Evolutionary conservation across 2,888 invertebrate species (phyloP), one percentile per base, ranked within the genome.

Genomic region (Troides helena): DNA sequence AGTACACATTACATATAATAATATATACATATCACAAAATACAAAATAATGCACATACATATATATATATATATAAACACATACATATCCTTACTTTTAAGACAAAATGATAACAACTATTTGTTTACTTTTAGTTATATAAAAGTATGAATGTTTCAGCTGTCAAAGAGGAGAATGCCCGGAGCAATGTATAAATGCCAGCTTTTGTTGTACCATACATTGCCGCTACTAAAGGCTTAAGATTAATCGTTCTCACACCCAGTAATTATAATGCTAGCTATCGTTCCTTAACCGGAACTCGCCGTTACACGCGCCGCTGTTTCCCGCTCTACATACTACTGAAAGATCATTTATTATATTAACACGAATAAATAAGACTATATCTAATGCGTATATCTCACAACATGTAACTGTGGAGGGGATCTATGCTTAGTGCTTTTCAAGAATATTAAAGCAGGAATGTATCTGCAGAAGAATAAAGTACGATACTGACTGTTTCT

Each of bases 231-330:
- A 36, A 60, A 60, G 66, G 50, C 39, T 23, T 25, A 60, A 60
- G 46, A 66, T 66, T 65, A 65, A 69, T 69, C 53, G 64, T 61
- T 39, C 39, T 65, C 46, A 36, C 53, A 69, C 36, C 65, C 56
- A 21, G 61, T 61, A 69, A 69, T 69, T 69, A 69, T 69, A 65
- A 65, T n/a, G 56, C 30, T 21, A 8, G 56, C 60, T 69, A 68
- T 58, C 62, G 62, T 50, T 17, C 57, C 12, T 58, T 53, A 60
- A 36, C 56, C 69, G 65, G 65, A 69, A 69, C 60, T 25, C 57
- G 46, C 50, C 63, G n/a, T 21, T 63, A 63, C 63, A 68, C 61
- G 61, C 56, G 50, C 68, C 18, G 50, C 36, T 50, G 64, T 56
- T 59, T 68, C 30, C n/a, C 21, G 30, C 43, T 36, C 2, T 59